These are phyloP conservation scores for Ctenicera cuprea DNA, from an alignment of 2,888 invertebrate species.

Conservation along the genomic window DNA sequence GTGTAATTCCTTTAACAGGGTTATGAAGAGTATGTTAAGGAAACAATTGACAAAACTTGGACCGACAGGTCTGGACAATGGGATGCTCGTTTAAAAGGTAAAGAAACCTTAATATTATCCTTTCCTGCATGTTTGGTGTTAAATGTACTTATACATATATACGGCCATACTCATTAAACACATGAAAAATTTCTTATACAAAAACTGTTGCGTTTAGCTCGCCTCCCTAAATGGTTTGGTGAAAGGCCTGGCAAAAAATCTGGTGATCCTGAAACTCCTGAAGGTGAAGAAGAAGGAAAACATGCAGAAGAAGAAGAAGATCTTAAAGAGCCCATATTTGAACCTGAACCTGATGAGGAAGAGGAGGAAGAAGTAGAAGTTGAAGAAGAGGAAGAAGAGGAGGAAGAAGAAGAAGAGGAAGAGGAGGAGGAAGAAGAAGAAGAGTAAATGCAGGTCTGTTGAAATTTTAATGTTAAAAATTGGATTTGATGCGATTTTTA, in stretches of 20 bases:
- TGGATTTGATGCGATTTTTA: not conserved
- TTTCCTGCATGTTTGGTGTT: constrained; percentile 52
- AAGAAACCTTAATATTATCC: constrained; percentile 69
- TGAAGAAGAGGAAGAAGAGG: constrained; percentile 86
- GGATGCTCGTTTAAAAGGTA: constrained; percentile 92
- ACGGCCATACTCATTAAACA: not conserved
- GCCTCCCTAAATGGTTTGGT: constrained; percentile 96
- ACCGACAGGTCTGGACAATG: constrained; percentile 91
- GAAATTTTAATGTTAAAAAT: not conserved
- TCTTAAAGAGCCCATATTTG: constrained; percentile 76
- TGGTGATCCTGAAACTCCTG: constrained; percentile 92
- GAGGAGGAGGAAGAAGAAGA: constrained; percentile 80
- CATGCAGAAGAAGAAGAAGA: constrained; percentile 81
- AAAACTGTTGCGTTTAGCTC: constrained; percentile 77
- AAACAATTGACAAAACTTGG: constrained; percentile 91
- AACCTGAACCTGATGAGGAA: constrained; percentile 84
- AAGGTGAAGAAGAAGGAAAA: constrained; percentile 92
- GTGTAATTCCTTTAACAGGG: constrained; percentile 77
- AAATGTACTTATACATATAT: constrained; percentile 5
- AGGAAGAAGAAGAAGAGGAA: constrained; percentile 83
- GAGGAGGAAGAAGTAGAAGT: constrained; percentile 83
- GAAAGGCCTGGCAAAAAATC: constrained; percentile 95
- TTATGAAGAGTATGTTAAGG: constrained; percentile 89
- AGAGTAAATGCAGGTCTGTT: constrained; percentile 67
- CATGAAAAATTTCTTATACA: not conserved